Evolutionary conservation across 2,888 invertebrate species (phyloP).

Genomic region (Aromia moschata): DNA sequence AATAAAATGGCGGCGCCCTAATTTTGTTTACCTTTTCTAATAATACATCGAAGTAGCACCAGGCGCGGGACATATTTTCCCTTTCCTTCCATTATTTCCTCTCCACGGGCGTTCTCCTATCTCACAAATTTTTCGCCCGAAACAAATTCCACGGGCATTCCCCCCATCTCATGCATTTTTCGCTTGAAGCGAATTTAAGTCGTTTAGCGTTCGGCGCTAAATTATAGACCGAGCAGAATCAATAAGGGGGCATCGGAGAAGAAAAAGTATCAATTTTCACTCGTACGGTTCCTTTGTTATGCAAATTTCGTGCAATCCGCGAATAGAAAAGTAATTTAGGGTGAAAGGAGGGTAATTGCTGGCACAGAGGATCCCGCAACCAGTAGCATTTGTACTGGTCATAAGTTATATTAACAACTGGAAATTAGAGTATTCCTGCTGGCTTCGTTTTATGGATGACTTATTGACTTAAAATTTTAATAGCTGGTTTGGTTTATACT

Average conservation of each 20-base stretch:
- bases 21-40: too few species aligned
- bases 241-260: not conserved
- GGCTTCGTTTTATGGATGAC: not conserved
- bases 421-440: not conserved
- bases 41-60: too few species aligned
- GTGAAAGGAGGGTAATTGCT: not conserved
- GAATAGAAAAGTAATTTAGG: not conserved
- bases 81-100: too few species aligned
- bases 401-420: not conserved
- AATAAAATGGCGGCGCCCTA: too few species aligned
- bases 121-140: too few species aligned
- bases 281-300: not conserved
- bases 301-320: not conserved
- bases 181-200: not conserved
- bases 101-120: too few species aligned
- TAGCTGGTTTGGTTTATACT: too few species aligned
- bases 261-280: not conserved
- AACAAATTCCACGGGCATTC: too few species aligned
- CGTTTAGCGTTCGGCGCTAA: not conserved
- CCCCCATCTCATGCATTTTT: too few species aligned
- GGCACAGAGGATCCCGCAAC: not conserved
- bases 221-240: not conserved
- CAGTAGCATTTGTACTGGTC: not conserved
- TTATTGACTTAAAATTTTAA: too few species aligned
- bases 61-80: too few species aligned